phyloP scores from a whole-genome alignment of 2,888 invertebrate genomes.

The Yponomeuta sedellus region DNA sequence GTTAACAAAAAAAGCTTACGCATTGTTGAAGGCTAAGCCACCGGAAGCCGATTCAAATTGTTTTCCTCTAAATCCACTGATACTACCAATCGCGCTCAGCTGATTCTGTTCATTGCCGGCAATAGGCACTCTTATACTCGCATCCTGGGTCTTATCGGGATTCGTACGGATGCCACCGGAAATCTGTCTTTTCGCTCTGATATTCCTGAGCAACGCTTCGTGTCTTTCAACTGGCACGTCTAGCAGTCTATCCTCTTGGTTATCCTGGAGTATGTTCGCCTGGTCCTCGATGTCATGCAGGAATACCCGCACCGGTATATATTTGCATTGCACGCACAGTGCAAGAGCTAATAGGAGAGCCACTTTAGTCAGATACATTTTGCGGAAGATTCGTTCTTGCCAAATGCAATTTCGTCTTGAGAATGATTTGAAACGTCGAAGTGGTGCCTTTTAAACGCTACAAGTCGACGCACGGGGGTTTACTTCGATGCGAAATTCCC shows the following conservation, averaged over 20 bases:
- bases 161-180: slow-evolving; percentile 13
- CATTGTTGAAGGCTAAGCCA: slow-evolving; percentile 41
- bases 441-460: too few relatives aligned
- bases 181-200: not conserved
- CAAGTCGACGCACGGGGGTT: too few relatives aligned
- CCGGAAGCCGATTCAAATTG: slow-evolving; percentile 28
- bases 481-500: too few relatives aligned
- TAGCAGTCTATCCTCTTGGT: not conserved
- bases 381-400: not conserved
- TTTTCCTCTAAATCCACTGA: not conserved
- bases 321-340: not conserved
- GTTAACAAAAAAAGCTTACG: slow-evolving; percentile 31
- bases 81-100: slow-evolving; percentile 35
- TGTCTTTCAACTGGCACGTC: not conserved
- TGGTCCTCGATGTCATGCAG: not conserved
- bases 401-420: too few relatives aligned
- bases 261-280: not conserved
- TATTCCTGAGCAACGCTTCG: not conserved
- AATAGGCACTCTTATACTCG: slow-evolving; percentile 32
- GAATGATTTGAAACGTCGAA: too few relatives aligned
- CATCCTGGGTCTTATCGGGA: slow-evolving; percentile 27
- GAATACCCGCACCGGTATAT: not conserved
- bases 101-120: slow-evolving; percentile 31
- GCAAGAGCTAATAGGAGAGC: not conserved
- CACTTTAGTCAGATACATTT: not conserved